Evolutionary conservation across 2,113 vertebrate genomes (phyloP).

Genomic region (Neolamprologus falcicula): DNA sequence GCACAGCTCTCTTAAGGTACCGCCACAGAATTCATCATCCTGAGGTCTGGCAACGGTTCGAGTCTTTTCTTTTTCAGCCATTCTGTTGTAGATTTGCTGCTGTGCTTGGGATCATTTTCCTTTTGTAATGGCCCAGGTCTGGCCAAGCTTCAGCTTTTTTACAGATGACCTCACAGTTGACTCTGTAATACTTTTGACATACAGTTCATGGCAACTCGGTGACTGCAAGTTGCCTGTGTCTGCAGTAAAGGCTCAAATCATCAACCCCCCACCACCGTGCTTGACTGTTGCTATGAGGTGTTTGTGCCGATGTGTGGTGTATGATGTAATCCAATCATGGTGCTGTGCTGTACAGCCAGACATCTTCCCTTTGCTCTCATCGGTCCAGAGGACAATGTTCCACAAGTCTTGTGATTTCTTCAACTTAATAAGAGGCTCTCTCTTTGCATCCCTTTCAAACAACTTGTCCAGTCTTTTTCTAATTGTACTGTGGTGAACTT

Average conservation of each 20-base stretch:
- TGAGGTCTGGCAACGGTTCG: not conserved
- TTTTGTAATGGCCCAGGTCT: not conserved
- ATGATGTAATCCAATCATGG: not conserved
- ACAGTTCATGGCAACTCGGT: not conserved
- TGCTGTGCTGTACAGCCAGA: not conserved
- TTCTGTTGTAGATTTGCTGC: not conserved
- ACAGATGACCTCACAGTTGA: not conserved
- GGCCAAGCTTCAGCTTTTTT: not conserved
- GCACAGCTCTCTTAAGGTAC: not conserved
- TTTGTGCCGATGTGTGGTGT: not conserved
- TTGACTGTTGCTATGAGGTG: not conserved
- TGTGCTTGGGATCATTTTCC: not conserved
- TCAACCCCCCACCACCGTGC: not conserved
- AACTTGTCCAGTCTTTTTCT: not conserved
- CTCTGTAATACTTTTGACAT: not conserved
- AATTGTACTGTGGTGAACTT: not conserved
- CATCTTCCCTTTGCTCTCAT: not conserved
- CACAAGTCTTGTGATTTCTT: not conserved
- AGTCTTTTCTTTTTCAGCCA: not conserved
- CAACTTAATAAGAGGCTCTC: not conserved
- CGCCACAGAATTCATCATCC: not conserved
- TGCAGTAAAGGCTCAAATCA: not conserved
- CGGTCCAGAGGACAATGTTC: not conserved
- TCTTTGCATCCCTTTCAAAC: not conserved
- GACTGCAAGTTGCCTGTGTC: not conserved